Evolutionary conservation across 2,113 vertebrate genomes (phyloP).

Genomic region (Odocoileus virginianus): DNA sequence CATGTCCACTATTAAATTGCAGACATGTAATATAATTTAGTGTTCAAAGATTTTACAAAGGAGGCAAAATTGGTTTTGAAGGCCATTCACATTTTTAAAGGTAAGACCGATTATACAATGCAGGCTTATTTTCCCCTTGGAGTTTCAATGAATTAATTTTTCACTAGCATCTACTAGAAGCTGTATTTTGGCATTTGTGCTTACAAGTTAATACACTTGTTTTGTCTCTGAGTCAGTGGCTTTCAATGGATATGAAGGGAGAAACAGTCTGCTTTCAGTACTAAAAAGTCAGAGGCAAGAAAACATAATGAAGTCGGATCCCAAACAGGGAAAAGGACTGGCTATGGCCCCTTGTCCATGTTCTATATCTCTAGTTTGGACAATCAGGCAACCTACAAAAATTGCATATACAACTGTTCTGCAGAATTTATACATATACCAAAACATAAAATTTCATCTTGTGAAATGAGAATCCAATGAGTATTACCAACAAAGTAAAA

Average conservation of each 20-base stretch:
- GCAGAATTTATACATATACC: background rate
- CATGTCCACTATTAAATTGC: constrained; percentile 55
- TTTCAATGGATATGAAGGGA: constrained; percentile 56
- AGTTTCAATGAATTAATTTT: constrained; percentile 84
- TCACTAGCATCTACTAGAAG: constrained; percentile 80
- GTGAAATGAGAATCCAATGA: background rate
- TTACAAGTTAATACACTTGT: constrained; percentile 80
- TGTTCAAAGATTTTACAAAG: constrained; percentile 75
- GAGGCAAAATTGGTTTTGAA: constrained; percentile 79
- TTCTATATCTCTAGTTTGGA: background rate
- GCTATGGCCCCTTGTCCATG: background rate
- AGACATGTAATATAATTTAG: constrained; percentile 70
- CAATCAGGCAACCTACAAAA: background rate
- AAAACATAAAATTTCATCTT: background rate
- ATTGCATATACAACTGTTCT: background rate
- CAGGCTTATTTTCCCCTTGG: constrained; percentile 78
- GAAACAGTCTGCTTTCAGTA: constrained; percentile 63
- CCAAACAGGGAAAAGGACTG: background rate
- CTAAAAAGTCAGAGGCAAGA: constrained; percentile 60
- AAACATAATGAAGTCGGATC: constrained; percentile 4
- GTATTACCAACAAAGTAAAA: background rate
- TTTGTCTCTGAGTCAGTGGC: constrained; percentile 75
- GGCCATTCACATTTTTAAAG: constrained; percentile 78
- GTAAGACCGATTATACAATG: constrained; percentile 79
- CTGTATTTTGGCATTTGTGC: constrained; percentile 78